These are phyloP conservation scores for Callosobruchus maculatus DNA, from an alignment of 2,888 invertebrate species.

Conservation along the genomic window DNA sequence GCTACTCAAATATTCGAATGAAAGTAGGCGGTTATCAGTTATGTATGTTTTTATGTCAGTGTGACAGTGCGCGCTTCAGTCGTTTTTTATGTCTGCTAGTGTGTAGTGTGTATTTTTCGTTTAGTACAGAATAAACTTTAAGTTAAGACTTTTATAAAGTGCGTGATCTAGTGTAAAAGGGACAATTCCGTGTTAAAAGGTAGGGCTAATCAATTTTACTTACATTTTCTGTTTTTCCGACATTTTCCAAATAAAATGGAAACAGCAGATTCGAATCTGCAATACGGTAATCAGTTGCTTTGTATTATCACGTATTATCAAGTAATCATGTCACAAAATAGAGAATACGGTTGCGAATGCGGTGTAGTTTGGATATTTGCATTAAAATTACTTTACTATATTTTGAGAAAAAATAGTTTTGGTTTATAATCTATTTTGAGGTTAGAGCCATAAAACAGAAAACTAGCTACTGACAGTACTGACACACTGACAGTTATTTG, in stretches of 20 bases:
- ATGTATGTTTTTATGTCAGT: background rate
- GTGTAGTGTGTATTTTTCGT: background rate
- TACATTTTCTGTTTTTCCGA: slow-evolving; percentile 39
- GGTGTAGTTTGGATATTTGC: too few relatives aligned
- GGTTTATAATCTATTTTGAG: background rate
- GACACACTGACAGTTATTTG: too few relatives aligned
- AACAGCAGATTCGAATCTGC: background rate
- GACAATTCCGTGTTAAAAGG: background rate
- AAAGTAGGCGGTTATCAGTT: background rate
- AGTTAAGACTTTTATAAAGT: background rate
- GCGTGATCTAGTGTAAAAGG: background rate
- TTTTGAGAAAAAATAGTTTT: too few relatives aligned
- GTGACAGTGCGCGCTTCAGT: background rate
- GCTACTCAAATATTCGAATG: background rate
- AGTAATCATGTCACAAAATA: too few relatives aligned
- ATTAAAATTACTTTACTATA: too few relatives aligned
- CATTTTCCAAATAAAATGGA: slow-evolving; percentile 19
- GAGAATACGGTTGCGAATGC: too few relatives aligned
- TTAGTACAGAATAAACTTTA: background rate
- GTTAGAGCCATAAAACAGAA: too few relatives aligned
- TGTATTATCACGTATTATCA: too few relatives aligned
- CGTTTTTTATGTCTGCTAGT: background rate
- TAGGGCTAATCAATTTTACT: slow-evolving; percentile 18
- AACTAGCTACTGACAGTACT: too few relatives aligned
- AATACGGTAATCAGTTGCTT: too few relatives aligned